Evolutionary conservation across 2,888 invertebrate species (phyloP).

Genomic region (Drosophila yooni): DNA sequence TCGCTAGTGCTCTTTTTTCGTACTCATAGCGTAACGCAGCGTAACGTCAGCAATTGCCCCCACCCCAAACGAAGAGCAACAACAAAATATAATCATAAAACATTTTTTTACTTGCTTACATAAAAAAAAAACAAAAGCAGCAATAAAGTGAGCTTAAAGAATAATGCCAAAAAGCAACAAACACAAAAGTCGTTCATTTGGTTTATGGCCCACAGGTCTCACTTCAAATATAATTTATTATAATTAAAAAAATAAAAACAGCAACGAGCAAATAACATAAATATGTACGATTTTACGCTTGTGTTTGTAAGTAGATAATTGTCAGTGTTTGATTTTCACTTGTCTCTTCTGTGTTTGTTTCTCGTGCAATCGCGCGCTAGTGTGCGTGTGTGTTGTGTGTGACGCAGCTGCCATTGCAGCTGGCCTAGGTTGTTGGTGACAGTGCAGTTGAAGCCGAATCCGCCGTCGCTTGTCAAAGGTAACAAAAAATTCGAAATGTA

Average conservation of each 20-base stretch:
- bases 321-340: conserved; percentile 58
- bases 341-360: conserved; percentile 51
- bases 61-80: conserved; percentile 2
- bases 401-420: conserved; percentile 53
- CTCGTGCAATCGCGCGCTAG: conserved; percentile 32
- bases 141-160: conserved; percentile 38
- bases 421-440: conserved; percentile 35
- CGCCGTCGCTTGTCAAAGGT: conserved; percentile 37
- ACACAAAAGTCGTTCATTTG: conserved; percentile 51
- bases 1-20: conserved; percentile 59
- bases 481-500: conserved; percentile 40
- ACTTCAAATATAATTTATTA: conserved; percentile 67
- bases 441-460: conserved; percentile 36
- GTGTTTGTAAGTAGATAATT: conserved; percentile 44
- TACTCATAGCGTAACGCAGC: conserved; percentile 39
- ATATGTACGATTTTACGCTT: conserved; percentile 7
- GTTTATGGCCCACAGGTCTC: conserved; percentile 45
- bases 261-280: conserved; percentile 56
- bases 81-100: conserved; percentile 30
- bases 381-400: conserved; percentile 23
- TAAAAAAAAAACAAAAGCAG: conserved; percentile 30
- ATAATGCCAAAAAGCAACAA: conserved; percentile 43
- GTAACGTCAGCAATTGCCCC: conserved; percentile 40
- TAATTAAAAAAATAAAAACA: conserved; percentile 50
- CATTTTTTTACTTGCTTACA: conserved; percentile 46